A percentile compares a stretch with the other conserved stretches of the same genome.
phyloP scores from a whole-genome alignment of 2,113 vertebrate species.

The Podocnemis expansa region DNA sequence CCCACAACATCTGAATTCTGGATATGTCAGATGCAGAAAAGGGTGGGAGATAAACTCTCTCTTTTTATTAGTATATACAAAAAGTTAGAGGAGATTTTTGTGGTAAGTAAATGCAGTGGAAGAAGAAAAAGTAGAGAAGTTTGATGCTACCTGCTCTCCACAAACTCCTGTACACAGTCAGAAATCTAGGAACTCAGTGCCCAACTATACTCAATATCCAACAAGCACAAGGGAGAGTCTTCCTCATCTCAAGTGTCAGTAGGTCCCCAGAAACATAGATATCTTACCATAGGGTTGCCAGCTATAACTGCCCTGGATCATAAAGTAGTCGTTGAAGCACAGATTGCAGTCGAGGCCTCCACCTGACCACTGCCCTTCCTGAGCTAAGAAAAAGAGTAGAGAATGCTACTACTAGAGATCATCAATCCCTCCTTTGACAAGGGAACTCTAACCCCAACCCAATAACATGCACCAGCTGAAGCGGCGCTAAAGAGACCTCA shows the following conservation, averaged over 20 bases:
- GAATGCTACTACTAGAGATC: not conserved
- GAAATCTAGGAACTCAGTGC: no score
- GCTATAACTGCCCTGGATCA: not conserved
- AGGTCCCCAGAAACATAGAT: not conserved
- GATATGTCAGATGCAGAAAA: not conserved
- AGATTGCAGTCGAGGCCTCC: not conserved
- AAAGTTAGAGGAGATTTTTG: not conserved
- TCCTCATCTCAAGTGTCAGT: not conserved
- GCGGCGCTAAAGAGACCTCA: not conserved
- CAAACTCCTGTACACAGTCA: not conserved
- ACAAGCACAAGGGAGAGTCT: not conserved
- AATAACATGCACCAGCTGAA: not conserved
- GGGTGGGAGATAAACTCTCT: slow-evolving; percentile 12
- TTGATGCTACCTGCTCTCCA: not conserved
- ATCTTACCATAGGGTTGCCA: not conserved
- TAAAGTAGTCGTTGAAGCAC: not conserved
- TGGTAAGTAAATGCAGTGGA: not conserved
- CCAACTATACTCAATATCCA: not conserved
- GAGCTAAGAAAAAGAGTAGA: not conserved
- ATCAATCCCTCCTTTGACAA: not conserved
- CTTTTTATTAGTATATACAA: not conserved
- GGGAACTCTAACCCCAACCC: not conserved
- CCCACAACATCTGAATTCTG: slow-evolving; percentile 32
- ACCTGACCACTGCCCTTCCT: not conserved
- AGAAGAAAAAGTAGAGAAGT: not conserved